Percentiles rank a stretch among this genome's conserved stretches.
phyloP scores from a whole-genome alignment of 2,113 vertebrate species.

The Microcebus jonahi region DNA sequence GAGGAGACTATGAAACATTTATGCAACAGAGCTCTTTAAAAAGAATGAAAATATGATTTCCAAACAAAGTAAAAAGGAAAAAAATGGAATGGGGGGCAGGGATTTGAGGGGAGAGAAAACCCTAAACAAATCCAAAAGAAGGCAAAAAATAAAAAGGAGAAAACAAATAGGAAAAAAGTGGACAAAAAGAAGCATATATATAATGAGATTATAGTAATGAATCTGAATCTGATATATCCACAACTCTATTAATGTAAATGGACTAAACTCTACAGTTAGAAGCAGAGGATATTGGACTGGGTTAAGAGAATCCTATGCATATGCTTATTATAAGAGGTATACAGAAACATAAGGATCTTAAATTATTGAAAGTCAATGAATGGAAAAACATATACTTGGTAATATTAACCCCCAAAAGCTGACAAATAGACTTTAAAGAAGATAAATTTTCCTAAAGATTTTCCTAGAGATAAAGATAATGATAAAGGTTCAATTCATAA shows the following conservation, averaged over 20 bases:
- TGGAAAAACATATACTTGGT: neutral
- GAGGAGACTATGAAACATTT: neutral
- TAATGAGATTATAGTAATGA: neutral
- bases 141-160: neutral
- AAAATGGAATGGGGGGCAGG: neutral
- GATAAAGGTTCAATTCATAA: neutral
- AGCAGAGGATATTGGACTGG: neutral
- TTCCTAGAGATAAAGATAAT: neutral
- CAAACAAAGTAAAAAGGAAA: neutral
- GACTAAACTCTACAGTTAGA: neutral
- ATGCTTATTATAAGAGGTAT: neutral
- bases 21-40: neutral
- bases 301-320: neutral
- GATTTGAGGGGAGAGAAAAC: neutral
- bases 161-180: neutral
- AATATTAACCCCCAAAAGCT: neutral
- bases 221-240: neutral
- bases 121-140: neutral
- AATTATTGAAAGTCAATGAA: neutral
- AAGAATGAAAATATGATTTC: constrained; percentile 17
- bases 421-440: neutral
- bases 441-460: neutral
- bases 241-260: neutral
- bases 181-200: neutral
- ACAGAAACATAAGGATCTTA: neutral